A percentile compares a stretch with the other conserved stretches of the same genome.
Conservation (phyloP, 2,888 invertebrate species). For the Diplazon laetatorius region DNA sequence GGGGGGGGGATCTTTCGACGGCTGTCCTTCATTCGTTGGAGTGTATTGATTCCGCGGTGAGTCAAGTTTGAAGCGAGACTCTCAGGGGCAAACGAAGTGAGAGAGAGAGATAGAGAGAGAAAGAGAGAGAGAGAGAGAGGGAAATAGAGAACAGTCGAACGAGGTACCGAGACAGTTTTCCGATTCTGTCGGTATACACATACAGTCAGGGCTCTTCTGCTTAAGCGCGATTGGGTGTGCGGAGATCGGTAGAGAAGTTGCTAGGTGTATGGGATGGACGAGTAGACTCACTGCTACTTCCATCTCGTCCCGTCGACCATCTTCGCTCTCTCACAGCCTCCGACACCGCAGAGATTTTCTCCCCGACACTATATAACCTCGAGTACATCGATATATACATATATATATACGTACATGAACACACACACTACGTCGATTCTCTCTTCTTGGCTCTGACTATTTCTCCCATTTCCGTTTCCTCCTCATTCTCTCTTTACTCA, state of each 20-base stretch:
- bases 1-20: slow-evolving; percentile 8
- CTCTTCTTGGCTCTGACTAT: background rate
- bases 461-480: slow-evolving; percentile 5
- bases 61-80: slow-evolving; percentile 39
- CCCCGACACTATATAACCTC: slow-evolving; percentile 56
- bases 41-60: slow-evolving; percentile 51
- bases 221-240: slow-evolving; percentile 62
- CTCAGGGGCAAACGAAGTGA: background rate
- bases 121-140: background rate
- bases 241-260: slow-evolving; percentile 49
- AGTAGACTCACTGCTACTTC: slow-evolving; percentile 3
- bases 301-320: slow-evolving; percentile 4
- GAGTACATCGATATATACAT: too few relatives aligned
- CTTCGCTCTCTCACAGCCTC: background rate
- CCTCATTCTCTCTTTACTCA: slow-evolving; percentile 14
- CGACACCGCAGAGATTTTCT: slow-evolving; percentile 56
- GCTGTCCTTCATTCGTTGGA: slow-evolving; percentile 16
- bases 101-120: background rate
- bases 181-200: slow-evolving; percentile 62
- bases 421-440: too few relatives aligned
- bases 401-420: too few relatives aligned
- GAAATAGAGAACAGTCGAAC: slow-evolving; percentile 34
- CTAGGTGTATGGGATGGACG: slow-evolving; percentile 12
- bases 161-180: slow-evolving; percentile 57
- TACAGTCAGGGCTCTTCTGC: slow-evolving; percentile 48